phyloP scores from a whole-genome alignment of 1,140 invertebrate genomes.

The Sarcophaga peregrina region DNA sequence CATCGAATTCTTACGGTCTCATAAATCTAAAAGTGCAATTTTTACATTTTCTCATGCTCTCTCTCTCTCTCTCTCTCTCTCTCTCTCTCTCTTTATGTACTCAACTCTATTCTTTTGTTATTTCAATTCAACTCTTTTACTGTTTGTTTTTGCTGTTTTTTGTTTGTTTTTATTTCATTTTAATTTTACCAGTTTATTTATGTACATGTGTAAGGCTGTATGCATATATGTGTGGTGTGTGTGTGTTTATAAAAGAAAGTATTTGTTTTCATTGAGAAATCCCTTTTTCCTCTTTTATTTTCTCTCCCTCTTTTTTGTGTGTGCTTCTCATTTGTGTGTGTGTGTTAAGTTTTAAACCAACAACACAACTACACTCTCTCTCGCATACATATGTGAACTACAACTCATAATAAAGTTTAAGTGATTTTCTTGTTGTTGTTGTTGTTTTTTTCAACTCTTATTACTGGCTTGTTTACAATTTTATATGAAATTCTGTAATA shows the following conservation, averaged over 20 bases:
- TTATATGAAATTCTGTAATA: too few species aligned
- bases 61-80: neutral
- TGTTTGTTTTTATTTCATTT: conserved; percentile 5
- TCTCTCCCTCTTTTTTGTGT: neutral
- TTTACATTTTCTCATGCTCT: neutral
- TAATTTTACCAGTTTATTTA: neutral
- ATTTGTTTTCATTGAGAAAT: neutral
- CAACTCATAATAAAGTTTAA: conserved; percentile 11
- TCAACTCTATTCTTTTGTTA: too few species aligned
- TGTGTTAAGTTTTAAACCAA: too few species aligned
- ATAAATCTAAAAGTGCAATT: conserved; percentile 25
- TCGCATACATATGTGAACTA: neutral
- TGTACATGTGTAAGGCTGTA: neutral
- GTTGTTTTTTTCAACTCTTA: neutral
- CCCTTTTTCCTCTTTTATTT: neutral
- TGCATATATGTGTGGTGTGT: too few species aligned
- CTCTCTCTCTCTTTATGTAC: too few species aligned
- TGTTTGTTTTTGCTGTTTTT: too few species aligned
- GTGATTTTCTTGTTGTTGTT: neutral
- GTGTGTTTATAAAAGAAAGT: too few species aligned
- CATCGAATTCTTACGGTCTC: conserved; percentile 23
- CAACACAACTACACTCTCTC: neutral
- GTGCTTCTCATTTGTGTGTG: too few species aligned
- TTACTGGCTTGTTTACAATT: too few species aligned
- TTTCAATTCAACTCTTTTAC: too few species aligned